Evolutionary conservation across 2,113 vertebrate genomes (phyloP), one percentile per base, ranked within the genome.

Genomic region (Amphiprion percula): DNA sequence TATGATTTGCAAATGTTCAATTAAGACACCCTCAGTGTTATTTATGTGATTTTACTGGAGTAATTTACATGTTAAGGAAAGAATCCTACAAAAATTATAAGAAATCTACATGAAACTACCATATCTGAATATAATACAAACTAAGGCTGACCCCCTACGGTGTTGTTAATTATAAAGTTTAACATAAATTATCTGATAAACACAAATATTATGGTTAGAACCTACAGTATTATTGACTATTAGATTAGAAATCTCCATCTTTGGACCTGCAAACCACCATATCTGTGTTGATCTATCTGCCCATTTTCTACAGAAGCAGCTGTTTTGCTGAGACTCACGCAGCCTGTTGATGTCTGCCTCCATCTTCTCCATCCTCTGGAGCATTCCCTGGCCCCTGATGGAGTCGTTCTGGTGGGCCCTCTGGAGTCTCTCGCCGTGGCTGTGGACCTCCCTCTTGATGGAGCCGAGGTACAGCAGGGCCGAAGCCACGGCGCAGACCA

Each of bases 291-390:
- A 21, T 21, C 21, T 21, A 21, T 21, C 21, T 21, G 21, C 21
- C 21, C 21, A 21, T 21, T 21, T 21, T 21, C 21, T 21, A 49
- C 49, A 60, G 49, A 39, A 68, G 17, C 41, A 65, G 58, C 37
- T 55, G 55, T 33, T 10, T 1, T 47, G 30, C 30, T 4, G 24
- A 47, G 24, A 50, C 91, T 90, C 74, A 94, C 93, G 10, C 41
- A 94, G 79, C 41, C 30, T 61, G 47, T 72, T 28, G 52, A 95
- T 83, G 41, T 87, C 49, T 0, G 4, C 19, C 39, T 94, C 91
- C 54, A 94, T 85, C 60, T 69, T 84, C 2, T 90, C 77, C 84
- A 94, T 77, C 74, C 75, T 90, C 19, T 26, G 30, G 4, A 89
- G 58, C 15, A 93, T 81, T 12, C 81, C 74, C 24, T 59, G 58